phyloP scores from a whole-genome alignment of 2,797 vertebrate species.

The Intellagama lesueurii region DNA sequence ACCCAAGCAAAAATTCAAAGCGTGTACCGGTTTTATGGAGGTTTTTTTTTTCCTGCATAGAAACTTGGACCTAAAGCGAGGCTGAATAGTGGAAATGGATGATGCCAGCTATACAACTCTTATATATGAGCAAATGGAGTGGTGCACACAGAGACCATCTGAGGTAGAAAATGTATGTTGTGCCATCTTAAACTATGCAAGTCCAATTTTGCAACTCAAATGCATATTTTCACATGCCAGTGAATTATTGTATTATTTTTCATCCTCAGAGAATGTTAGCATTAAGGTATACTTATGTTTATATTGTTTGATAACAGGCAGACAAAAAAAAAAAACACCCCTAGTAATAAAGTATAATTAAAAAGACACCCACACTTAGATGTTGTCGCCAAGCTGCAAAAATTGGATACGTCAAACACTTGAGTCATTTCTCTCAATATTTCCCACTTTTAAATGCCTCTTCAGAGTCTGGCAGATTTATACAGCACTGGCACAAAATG shows the following conservation, averaged over 20 bases:
- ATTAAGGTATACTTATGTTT: neutral
- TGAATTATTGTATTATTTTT: neutral
- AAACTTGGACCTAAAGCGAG: neutral
- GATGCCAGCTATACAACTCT: neutral
- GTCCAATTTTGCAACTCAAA: neutral
- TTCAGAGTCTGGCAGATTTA: neutral
- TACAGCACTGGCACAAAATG: neutral
- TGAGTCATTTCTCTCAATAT: neutral
- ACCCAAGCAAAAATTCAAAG: slow-evolving; percentile 27
- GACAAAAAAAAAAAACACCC: neutral
- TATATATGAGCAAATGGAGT: no score
- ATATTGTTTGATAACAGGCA: neutral
- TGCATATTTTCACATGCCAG: neutral
- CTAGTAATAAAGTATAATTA: neutral
- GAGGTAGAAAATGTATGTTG: neutral
- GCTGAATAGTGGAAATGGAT: neutral
- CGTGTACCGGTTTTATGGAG: neutral
- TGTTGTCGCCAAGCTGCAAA: slow-evolving; percentile 1
- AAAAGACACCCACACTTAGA: neutral
- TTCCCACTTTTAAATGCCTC: slow-evolving; percentile 19
- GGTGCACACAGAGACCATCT: neutral
- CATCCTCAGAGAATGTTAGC: neutral
- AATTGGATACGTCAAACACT: neutral
- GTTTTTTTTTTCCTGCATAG: neutral
- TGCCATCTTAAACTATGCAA: neutral